Percentiles rank a stretch among this genome's conserved stretches.
Conservation (phyloP, 2,888 invertebrate species). For the Drosophila borealis region DNA sequence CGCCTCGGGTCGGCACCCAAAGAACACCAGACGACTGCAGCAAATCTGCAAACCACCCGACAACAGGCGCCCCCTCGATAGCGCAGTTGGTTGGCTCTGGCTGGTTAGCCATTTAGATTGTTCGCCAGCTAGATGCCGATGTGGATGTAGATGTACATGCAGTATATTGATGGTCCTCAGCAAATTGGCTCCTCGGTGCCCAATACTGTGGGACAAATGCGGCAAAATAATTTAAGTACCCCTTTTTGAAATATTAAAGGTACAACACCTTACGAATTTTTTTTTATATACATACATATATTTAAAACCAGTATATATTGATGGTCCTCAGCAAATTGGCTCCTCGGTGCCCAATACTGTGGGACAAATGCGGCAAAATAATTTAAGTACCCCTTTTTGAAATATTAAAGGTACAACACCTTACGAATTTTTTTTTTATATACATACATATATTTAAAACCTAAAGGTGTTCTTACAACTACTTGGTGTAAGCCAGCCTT, state of each 20-base stretch:
- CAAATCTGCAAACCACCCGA: conserved; percentile 45
- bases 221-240: not conserved
- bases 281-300: too few species aligned
- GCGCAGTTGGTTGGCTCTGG: conserved; percentile 25
- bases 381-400: too few species aligned
- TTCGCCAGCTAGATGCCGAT: conserved; percentile 42
- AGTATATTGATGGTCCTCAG: conserved; percentile 81
- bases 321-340: conserved; percentile 81
- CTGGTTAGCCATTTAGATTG: conserved; percentile 50
- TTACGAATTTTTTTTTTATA: too few species aligned
- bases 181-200: conserved; percentile 73
- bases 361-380: conserved; percentile 19
- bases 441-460: too few species aligned
- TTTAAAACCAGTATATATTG: too few species aligned
- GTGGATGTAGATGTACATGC: conserved; percentile 45
- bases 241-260: too few species aligned
- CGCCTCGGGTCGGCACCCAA: conserved; percentile 9
- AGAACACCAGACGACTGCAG: conserved; percentile 17
- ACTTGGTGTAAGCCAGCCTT: too few species aligned
- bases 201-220: conserved; percentile 52
- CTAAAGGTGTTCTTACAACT: too few species aligned
- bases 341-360: conserved; percentile 62
- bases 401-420: too few species aligned
- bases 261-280: too few species aligned
- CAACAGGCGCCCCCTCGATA: conserved; percentile 36